Evolutionary conservation across 2,888 invertebrate genomes (phyloP).

Genomic region (Phoronis australis): DNA sequence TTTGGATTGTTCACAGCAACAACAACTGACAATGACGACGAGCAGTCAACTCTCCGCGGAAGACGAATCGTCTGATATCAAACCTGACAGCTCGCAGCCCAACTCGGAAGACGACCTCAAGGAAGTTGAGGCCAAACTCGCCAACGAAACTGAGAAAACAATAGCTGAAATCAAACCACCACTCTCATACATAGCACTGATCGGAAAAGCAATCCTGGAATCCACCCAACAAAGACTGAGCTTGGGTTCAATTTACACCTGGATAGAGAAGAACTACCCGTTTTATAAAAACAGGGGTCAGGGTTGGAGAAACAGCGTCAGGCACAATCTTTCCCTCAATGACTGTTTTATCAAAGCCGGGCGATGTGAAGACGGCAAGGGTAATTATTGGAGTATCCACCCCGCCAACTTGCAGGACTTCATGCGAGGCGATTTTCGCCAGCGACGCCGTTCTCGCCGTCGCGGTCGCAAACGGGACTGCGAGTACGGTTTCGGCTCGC

Average conservation of each 20-base stretch:
- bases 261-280: constrained; percentile 46
- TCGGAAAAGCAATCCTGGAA: constrained; percentile 47
- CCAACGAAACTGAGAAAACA: too few relatives aligned
- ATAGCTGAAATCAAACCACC: too few relatives aligned
- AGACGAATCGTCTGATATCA: too few relatives aligned
- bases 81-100: too few relatives aligned
- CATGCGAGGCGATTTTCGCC: constrained; percentile 43
- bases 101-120: too few relatives aligned
- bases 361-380: constrained; percentile 43
- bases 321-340: constrained; percentile 48
- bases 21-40: too few relatives aligned
- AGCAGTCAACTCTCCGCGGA: too few relatives aligned
- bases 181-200: constrained; percentile 47
- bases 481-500: constrained; percentile 35
- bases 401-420: constrained; percentile 47
- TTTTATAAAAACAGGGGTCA: constrained; percentile 44
- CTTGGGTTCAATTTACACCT: constrained; percentile 48
- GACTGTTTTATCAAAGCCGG: constrained; percentile 48
- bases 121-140: too few relatives aligned
- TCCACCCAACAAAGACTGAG: constrained; percentile 39
- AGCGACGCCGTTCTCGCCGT: constrained; percentile 34
- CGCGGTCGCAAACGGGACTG: constrained; percentile 39
- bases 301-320: constrained; percentile 48
- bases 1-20: too few relatives aligned
- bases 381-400: constrained; percentile 48